Base-by-base conservation (phyloP, 2,888 invertebrate genomes). In the Drosophila kuntzei region DNA sequence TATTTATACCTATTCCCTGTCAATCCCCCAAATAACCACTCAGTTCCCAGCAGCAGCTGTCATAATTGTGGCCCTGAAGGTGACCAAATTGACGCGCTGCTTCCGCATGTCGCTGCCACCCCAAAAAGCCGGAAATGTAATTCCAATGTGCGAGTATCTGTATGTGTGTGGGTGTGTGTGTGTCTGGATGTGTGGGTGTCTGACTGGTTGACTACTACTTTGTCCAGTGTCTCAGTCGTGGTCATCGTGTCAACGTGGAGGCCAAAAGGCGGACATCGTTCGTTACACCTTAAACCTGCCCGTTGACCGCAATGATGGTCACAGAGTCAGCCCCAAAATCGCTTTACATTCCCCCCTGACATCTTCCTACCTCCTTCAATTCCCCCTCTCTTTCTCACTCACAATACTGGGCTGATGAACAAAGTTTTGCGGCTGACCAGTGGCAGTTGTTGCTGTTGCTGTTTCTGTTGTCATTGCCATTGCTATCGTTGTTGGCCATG, bases 261-360 rank as follows among this genome's bases (percentile, higher is more conserved):
- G 89, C 79, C 87, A 76, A 65, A 71, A 87, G 68, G 68, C 75
- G 68, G 71, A 69, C 87, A 80, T 73, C 71, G 84, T 77, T 84
- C 81, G 85, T 84, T 85, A 86, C 83, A 84, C 87, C 87, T 89
- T 74, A 74, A 76, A 59, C 74, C 71, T 60, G 67, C 87, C 63
- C 62, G 58, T 80, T 89, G 87, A 83, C 89, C 89, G 81, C 81
- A 84, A 73, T 67, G 87, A 87, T 87, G 88, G 88, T 74, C 88
- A 79, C 67, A 61, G 73, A 70, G 84, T 76, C 80, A 79, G 71
- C 68, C 84, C 76, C 79, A 84, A 89, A 87, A 75, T 73, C 74
- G 79, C 67, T 78, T 75, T 75, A 73, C 75, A 75, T 75, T 61
- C 44, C 22, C 66, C 53, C 14, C 14, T 18, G 3, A 8, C 20